Conservation (phyloP, 2,113 vertebrate species). For the Myiozetetes cayanensis region DNA sequence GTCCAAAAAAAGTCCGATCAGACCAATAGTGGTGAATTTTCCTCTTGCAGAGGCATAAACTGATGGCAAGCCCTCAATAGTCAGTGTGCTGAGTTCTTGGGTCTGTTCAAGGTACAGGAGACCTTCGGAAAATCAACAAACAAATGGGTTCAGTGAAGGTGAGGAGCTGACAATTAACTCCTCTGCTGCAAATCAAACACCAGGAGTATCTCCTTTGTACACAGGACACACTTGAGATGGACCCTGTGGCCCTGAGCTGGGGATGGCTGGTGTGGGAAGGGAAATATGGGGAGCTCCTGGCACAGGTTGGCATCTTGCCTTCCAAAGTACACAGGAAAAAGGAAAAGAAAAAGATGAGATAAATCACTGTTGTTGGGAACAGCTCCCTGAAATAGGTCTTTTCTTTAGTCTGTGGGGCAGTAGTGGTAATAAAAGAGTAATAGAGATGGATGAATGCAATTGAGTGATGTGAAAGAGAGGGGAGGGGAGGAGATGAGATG, state of each 20-base stretch:
- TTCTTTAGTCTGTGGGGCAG: not conserved
- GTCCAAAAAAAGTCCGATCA: not conserved
- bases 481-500: not conserved
- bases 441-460: conserved; percentile 41
- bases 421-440: not conserved
- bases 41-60: not conserved
- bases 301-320: not conserved
- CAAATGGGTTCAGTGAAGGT: not conserved
- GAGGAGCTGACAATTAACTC: not conserved
- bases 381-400: not conserved
- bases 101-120: not conserved
- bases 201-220: not conserved
- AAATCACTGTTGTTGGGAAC: not conserved
- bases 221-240: not conserved
- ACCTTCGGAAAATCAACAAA: not conserved
- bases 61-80: not conserved
- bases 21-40: not conserved
- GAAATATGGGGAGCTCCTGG: not conserved
- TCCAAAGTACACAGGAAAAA: not conserved
- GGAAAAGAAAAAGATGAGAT: not conserved
- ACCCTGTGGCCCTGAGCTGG: not conserved
- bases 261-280: not conserved
- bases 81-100: accelerated
- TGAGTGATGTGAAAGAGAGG: conserved; percentile 1
- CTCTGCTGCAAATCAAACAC: not conserved